Conservation (phyloP, 2,113 vertebrate genomes). For the Oplegnathus fasciatus region DNA sequence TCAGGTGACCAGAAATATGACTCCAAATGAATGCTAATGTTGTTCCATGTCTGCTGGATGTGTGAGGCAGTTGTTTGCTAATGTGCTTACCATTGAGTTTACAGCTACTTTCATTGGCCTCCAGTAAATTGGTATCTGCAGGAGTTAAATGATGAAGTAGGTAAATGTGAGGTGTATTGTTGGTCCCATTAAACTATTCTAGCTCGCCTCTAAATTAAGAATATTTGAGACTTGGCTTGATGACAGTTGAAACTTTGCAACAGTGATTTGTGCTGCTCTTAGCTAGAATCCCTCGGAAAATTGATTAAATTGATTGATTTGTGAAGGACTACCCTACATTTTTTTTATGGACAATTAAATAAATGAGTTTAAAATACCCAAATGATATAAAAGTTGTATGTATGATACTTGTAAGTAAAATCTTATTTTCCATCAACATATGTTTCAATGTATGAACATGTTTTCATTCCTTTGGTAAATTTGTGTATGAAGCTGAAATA, state of each 20-base stretch:
- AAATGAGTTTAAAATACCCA: too few species aligned
- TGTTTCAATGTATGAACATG: too few species aligned
- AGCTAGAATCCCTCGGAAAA: neutral
- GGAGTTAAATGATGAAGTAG: too few species aligned
- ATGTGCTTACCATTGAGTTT: neutral
- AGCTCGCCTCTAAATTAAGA: neutral
- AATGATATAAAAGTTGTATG: too few species aligned
- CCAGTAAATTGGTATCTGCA: too few species aligned
- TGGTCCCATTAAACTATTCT: neutral
- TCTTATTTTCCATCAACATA: too few species aligned
- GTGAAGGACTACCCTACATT: too few species aligned
- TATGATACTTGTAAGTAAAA: too few species aligned
- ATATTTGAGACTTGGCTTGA: neutral
- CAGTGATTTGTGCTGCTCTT: neutral
- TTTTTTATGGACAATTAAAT: too few species aligned
- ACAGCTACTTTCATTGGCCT: neutral
- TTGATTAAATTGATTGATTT: neutral
- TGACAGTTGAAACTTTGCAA: neutral
- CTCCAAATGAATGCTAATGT: neutral
- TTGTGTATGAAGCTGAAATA: too few species aligned
- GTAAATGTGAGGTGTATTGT: neutral
- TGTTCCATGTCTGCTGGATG: neutral
- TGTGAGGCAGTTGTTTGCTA: neutral
- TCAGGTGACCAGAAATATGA: too few species aligned
- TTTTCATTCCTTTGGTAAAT: too few species aligned